Percentiles rank a stretch among this genome's conserved stretches.
Evolutionary conservation across 2,888 invertebrate genomes (phyloP).

Genomic region (Argyresthia goedartella): DNA sequence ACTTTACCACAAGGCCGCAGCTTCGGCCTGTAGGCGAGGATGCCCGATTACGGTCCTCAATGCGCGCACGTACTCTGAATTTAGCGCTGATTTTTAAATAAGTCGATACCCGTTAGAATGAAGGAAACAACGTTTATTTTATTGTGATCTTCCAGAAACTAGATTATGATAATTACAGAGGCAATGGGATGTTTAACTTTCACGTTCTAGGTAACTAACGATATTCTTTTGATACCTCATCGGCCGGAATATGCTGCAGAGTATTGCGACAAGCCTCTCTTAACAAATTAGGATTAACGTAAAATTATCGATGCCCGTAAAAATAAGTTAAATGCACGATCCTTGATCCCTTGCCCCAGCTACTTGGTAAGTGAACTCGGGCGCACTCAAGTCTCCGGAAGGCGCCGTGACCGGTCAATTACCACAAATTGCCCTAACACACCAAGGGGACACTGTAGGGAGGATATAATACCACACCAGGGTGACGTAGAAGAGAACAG

Average conservation of each 20-base stretch:
- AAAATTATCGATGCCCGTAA: no score
- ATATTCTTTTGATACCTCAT: no score
- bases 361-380: background rate
- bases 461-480: no score
- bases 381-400: slow-evolving; percentile 38
- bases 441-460: slow-evolving; percentile 8
- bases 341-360: background rate
- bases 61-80: slow-evolving; percentile 42
- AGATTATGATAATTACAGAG: no score
- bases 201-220: no score
- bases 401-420: slow-evolving; percentile 54
- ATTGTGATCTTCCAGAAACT: no score
- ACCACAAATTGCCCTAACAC: slow-evolving; percentile 45
- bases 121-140: no score
- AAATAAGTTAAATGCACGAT: background rate
- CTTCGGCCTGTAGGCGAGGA: slow-evolving; percentile 36
- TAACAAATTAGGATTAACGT: no score
- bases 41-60: slow-evolving; percentile 21
- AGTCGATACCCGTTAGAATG: background rate
- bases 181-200: no score
- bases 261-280: no score
- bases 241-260: no score
- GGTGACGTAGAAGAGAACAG: no score
- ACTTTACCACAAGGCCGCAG: slow-evolving; percentile 62
- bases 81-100: slow-evolving; percentile 20